These are phyloP conservation scores for Hippocampus mohnikei DNA, from an alignment of 2,113 vertebrate species.

Conservation along the genomic window DNA sequence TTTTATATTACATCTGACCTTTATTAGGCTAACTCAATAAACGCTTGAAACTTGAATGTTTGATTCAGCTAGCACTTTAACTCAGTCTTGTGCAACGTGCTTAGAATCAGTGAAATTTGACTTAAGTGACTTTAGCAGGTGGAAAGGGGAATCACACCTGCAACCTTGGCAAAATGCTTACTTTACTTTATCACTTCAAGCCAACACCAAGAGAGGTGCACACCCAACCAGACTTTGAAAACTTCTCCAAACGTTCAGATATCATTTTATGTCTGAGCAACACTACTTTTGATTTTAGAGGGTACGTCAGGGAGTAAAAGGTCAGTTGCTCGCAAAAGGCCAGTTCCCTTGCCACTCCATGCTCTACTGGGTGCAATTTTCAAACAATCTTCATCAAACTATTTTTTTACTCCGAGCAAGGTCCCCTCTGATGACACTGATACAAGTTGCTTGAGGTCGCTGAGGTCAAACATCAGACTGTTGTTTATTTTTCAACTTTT, in stretches of 20 bases:
- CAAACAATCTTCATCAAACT: neutral
- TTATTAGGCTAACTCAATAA: neutral
- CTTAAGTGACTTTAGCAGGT: too few species aligned
- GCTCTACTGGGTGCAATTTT: neutral
- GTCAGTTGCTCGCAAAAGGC: neutral
- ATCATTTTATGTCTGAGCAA: neutral
- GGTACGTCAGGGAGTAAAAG: neutral
- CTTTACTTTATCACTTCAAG: neutral
- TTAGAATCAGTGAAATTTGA: neutral
- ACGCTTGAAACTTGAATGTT: conserved; percentile 1
- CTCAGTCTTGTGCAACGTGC: neutral
- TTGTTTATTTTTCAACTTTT: neutral
- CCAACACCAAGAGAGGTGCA: neutral
- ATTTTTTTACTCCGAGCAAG: neutral
- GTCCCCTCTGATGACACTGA: neutral
- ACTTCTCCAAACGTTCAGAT: neutral
- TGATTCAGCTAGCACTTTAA: neutral
- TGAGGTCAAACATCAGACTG: neutral
- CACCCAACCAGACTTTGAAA: neutral
- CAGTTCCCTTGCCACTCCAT: too few species aligned
- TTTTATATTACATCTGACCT: neutral
- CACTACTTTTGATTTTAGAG: neutral
- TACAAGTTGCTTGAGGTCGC: neutral
- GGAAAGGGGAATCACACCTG: too few species aligned
- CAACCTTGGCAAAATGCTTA: too few species aligned